phyloP scores from a whole-genome alignment of 1,140 invertebrate species.

The Heliothis virescens region DNA sequence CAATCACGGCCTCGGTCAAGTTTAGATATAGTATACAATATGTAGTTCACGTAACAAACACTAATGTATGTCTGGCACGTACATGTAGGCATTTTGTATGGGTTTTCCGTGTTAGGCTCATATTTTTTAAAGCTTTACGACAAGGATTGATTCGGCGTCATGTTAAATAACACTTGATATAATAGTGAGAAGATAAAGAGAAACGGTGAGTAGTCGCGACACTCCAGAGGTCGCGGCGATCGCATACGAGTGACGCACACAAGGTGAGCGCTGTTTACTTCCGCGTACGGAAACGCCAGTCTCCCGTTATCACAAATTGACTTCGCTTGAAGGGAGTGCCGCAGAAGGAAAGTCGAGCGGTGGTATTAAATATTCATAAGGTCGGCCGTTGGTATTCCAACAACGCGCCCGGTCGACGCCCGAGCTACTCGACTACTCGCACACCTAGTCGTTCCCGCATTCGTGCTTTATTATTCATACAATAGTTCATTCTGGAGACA shows the following conservation, averaged over 20 bases:
- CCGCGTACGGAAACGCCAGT: slow-evolving; percentile 55
- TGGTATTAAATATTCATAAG: slow-evolving; percentile 75
- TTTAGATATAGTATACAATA: slow-evolving; percentile 9
- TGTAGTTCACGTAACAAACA: neutral
- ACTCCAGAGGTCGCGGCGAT: slow-evolving; percentile 25
- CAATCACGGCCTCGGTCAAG: slow-evolving; percentile 43
- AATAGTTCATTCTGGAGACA: slow-evolving; percentile 18
- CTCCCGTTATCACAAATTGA: slow-evolving; percentile 61
- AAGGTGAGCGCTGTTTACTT: slow-evolving; percentile 53
- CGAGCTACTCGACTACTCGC: slow-evolving; percentile 50
- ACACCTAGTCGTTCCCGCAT: slow-evolving; percentile 51
- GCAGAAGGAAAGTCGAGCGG: slow-evolving; percentile 70
- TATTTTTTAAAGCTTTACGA: neutral
- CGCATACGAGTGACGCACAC: slow-evolving; percentile 33
- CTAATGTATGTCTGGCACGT: slow-evolving; percentile 23
- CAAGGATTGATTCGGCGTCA: neutral
- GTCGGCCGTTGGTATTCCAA: slow-evolving; percentile 69
- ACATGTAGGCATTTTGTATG: neutral
- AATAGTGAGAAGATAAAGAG: slow-evolving; percentile 28
- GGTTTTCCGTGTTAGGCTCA: neutral
- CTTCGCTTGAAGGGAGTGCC: slow-evolving; percentile 59
- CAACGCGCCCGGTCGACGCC: slow-evolving; percentile 70
- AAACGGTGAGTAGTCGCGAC: slow-evolving; percentile 26
- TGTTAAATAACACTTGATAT: slow-evolving; percentile 15
- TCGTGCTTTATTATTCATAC: slow-evolving; percentile 47